A percentile compares a stretch with the other conserved stretches of the same genome.
Conservation (phyloP, 2,797 vertebrate species). For the Rousettus madagascariensis region DNA sequence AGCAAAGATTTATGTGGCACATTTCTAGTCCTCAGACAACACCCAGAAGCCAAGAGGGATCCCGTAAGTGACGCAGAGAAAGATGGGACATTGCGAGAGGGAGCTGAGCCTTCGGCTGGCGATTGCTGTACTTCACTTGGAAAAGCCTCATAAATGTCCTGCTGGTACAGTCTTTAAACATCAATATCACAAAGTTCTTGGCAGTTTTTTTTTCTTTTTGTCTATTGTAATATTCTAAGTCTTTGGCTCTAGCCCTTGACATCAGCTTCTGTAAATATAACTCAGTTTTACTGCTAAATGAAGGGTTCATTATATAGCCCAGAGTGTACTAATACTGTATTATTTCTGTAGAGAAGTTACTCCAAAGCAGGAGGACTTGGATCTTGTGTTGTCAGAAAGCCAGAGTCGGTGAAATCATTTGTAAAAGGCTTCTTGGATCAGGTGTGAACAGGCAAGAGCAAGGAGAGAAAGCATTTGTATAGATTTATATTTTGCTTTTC, state of each 20-base stretch:
- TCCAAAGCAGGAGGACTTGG: constrained; percentile 59
- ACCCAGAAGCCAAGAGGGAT: constrained; percentile 2
- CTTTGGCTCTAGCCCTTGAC: constrained; percentile 61
- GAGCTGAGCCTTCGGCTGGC: background rate
- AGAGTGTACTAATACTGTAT: background rate
- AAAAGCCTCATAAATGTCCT: constrained; percentile 58
- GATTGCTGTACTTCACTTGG: constrained; percentile 31
- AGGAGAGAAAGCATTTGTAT: background rate
- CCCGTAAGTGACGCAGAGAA: constrained; percentile 31
- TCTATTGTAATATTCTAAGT: constrained; percentile 72
- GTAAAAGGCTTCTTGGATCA: constrained; percentile 33
- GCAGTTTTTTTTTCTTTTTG: background rate
- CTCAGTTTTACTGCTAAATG: constrained; percentile 70
- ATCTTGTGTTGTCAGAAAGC: constrained; percentile 53
- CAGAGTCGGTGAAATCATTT: constrained; percentile 25
- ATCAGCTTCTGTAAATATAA: constrained; percentile 72
- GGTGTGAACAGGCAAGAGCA: background rate
- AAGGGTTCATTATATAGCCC: constrained; percentile 56
- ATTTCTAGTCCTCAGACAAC: background rate
- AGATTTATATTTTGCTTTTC: background rate
- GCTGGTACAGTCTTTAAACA: constrained; percentile 64
- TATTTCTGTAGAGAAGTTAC: constrained; percentile 49
- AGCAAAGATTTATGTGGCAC: constrained; percentile 41
- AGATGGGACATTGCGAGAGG: background rate
- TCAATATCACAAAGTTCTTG: constrained; percentile 70